These are phyloP conservation scores for Myiotriccus ornatus DNA, from an alignment of 2,797 vertebrate genomes.

Conservation along the genomic window DNA sequence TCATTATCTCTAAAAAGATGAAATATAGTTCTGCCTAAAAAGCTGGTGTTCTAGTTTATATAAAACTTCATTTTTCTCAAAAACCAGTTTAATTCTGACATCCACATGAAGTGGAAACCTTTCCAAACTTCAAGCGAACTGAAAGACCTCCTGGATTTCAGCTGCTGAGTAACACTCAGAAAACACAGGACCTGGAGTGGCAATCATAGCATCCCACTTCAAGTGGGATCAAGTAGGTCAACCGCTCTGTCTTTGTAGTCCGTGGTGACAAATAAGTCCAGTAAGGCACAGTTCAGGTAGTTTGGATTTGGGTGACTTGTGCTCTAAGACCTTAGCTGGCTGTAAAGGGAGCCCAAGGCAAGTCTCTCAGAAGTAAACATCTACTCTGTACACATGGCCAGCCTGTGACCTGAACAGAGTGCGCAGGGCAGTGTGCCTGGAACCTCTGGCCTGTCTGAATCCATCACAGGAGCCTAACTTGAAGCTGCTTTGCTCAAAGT, in stretches of 20 bases:
- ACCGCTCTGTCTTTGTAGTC: no score
- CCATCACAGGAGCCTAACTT: neutral
- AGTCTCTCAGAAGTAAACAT: neutral
- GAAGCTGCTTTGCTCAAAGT: neutral
- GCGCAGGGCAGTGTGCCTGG: rapidly evolving
- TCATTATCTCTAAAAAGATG: neutral
- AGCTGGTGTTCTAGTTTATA: neutral
- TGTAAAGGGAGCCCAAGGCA: neutral
- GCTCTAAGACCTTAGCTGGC: neutral
- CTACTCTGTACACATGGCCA: neutral
- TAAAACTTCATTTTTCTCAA: neutral
- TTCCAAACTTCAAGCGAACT: neutral
- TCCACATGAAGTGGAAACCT: neutral
- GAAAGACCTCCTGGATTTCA: neutral
- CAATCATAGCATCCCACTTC: neutral
- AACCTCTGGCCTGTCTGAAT: neutral
- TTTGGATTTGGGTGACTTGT: neutral
- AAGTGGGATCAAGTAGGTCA: neutral
- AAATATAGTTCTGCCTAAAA: neutral
- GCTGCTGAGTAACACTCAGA: neutral
- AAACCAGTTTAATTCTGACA: neutral
- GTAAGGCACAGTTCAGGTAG: neutral
- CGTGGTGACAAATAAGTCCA: neutral
- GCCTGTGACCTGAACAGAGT: rapidly evolving
- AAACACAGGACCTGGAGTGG: neutral